Base-by-base conservation (phyloP, 2,797 vertebrate species). In the Phyllotis vaccarum region DNA sequence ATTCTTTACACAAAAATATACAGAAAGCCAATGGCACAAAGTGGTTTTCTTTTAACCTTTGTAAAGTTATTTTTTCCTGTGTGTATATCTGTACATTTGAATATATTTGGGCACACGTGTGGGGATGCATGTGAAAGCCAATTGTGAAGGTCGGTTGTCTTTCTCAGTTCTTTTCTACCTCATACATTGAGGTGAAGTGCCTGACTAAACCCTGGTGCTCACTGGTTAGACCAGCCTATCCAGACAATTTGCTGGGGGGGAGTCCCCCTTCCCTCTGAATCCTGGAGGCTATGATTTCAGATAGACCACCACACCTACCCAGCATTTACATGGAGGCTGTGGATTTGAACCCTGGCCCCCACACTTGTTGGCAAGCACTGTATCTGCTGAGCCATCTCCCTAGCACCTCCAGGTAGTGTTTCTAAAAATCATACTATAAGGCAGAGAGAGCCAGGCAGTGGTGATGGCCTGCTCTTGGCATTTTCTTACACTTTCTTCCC, bases 401-500 rank as follows among this genome's bases (percentile, higher is more conserved):
- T 16, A 27, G 13, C 21, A 56, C 31, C n/a, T 27, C 37, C 5
- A 58, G n/a, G 12, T 8, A 40, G 6, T 40, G 24, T 60, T 6
- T 89, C 43, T 12, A 37, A 62, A 43, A 37, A 66, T 24, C n/a
- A 22, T 14, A 29, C 56, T 5, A 10, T 8, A 24, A 10, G 78
- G 86, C n/a, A 82, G 13, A 5, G 12, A 22, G 14, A 43, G 8
- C 80, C 27, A 82, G 56, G 37, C 24, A 40, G n/a, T 31, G 56
- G 56, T 24, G 8, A 0, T 0, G 0, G 17, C 6, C 21, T 19
- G 0, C 12, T 1, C 10, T 54, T 9, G 43, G 11, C 34, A 5
- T 22, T 78, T 46, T 46, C n/a, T 40, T 24, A 66, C 6, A 6
- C 40, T 74, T 29, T 72, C 27, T 29, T 19, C 8, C 12, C 11